A percentile compares a stretch with the other conserved stretches of the same genome.
Conservation (phyloP, 2,888 invertebrate genomes). For the Lasioglossum villosulum region DNA sequence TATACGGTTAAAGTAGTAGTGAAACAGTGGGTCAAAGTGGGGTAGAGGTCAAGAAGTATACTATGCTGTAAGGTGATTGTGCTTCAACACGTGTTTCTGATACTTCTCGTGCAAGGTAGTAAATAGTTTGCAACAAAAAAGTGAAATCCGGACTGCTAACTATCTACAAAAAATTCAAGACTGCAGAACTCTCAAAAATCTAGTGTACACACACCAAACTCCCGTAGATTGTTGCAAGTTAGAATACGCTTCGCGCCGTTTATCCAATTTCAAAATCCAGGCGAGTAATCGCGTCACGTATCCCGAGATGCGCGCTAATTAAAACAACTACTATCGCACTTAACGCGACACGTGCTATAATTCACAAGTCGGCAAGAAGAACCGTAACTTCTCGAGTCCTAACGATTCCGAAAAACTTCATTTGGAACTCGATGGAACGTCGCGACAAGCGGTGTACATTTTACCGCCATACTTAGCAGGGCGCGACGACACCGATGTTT, state of each 20-base stretch:
- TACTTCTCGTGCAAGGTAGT: not conserved
- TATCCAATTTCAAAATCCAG: not conserved
- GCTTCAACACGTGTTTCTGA: not conserved
- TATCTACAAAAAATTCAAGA: too few species aligned
- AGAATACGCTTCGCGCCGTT: not conserved
- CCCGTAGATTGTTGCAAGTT: not conserved
- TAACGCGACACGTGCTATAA: not conserved
- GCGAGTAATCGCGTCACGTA: not conserved
- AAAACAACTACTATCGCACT: not conserved
- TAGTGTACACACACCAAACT: too few species aligned
- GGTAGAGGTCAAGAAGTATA: not conserved
- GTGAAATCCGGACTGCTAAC: not conserved
- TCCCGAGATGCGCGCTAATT: not conserved
- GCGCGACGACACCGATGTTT: slow-evolving; percentile 54
- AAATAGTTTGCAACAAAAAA: not conserved
- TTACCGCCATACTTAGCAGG: slow-evolving; percentile 21
- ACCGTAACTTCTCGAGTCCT: not conserved
- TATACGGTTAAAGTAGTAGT: not conserved
- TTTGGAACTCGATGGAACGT: not conserved
- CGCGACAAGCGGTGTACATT: slow-evolving; percentile 1
- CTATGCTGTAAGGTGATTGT: not conserved
- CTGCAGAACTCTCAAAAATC: too few species aligned
- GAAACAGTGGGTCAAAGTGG: not conserved
- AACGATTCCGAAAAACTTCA: slow-evolving; percentile 18
- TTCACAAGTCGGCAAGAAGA: not conserved